phyloP scores from a whole-genome alignment of 35 echinoderm and acorn worm species.

The Acanthaster planci region DNA sequence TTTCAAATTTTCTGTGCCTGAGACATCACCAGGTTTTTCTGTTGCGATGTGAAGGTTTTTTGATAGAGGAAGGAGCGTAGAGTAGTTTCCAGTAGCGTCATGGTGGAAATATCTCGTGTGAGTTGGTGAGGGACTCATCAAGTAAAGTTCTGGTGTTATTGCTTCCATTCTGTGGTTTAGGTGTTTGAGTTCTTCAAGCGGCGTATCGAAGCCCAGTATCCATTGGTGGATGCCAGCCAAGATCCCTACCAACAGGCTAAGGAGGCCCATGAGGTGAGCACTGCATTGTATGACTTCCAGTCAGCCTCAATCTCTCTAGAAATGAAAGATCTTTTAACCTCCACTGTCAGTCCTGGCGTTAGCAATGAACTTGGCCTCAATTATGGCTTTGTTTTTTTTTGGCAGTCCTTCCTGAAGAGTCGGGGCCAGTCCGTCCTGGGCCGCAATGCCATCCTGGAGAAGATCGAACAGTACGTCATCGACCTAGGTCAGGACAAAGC shows the following conservation, averaged over 20 bases:
- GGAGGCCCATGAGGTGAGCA: conserved; percentile 90
- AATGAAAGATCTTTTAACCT: too few species aligned
- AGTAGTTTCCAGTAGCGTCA: too few species aligned
- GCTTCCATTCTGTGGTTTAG: conserved; percentile 42
- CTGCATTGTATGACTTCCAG: too few species aligned
- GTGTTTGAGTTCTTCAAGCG: conserved; percentile 88
- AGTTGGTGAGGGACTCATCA: too few species aligned
- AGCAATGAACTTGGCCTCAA: background rate
- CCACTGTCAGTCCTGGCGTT: too few species aligned
- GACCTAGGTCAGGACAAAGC: conserved; percentile 68
- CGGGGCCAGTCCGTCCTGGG: conserved; percentile 83
- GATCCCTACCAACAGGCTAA: conserved; percentile 89
- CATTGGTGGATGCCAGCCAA: conserved; percentile 60
- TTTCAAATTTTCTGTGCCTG: too few species aligned
- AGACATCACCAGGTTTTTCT: too few species aligned
- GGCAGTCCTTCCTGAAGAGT: conserved; percentile 98
- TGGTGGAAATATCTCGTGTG: too few species aligned
- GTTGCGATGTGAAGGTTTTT: too few species aligned
- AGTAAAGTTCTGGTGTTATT: background rate
- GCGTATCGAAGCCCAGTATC: conserved; percentile 86
- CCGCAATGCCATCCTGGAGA: conserved; percentile 73
- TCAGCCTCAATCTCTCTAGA: too few species aligned
- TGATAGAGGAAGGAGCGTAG: too few species aligned
- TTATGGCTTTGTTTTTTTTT: background rate
- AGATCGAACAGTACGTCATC: conserved; percentile 78